Evolutionary conservation across 30 jellyfish, hydroid and myxozoan species (phyloP).

Genomic region (Cassiopea xamachana): DNA sequence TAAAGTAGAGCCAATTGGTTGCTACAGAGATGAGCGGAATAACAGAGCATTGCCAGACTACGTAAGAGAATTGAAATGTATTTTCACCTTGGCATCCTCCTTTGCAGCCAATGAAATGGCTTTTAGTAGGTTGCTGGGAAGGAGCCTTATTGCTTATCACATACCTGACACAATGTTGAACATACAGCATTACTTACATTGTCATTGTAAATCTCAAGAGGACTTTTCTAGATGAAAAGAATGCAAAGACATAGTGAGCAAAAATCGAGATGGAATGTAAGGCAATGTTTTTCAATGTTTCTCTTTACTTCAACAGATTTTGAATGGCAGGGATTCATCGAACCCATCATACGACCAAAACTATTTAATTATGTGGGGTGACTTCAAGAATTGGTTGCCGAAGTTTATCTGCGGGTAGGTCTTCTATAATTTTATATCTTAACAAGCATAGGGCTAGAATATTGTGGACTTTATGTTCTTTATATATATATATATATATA

Average conservation of each 20-base stretch:
- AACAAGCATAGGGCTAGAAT: too few species aligned
- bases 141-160: too few species aligned
- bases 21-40: constrained; percentile 29
- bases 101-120: neutral
- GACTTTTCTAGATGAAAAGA: too few species aligned
- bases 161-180: too few species aligned
- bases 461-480: too few species aligned
- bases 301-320: neutral
- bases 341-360: neutral
- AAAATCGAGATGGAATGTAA: too few species aligned
- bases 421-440: neutral
- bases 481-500: too few species aligned
- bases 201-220: too few species aligned
- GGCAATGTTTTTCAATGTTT: neutral
- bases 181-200: too few species aligned
- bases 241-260: too few species aligned
- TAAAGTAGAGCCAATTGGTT: constrained; percentile 77
- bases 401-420: constrained; percentile 73
- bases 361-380: constrained; percentile 40
- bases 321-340: constrained; percentile 58
- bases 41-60: constrained; percentile 59
- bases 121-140: too few species aligned
- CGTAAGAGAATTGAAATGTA: constrained; percentile 12
- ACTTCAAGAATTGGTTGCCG: constrained; percentile 44
- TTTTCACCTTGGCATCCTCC: neutral